Conservation (phyloP, 1,140 invertebrate species). For the Drosophila carrolli region DNA sequence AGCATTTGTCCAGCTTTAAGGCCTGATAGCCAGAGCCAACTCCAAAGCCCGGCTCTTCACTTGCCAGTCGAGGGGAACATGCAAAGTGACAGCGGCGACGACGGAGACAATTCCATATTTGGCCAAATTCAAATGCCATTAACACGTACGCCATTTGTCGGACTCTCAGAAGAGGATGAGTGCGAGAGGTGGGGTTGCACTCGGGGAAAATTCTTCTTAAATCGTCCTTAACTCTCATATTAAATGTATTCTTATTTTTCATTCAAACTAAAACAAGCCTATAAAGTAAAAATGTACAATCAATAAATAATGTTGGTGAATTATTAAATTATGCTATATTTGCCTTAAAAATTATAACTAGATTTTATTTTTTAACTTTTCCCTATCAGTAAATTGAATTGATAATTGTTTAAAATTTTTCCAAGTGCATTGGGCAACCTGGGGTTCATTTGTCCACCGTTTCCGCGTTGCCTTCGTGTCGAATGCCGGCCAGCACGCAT, state of each 20-base stretch:
- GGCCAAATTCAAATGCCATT: slow-evolving; percentile 84
- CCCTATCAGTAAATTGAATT: too few relatives aligned
- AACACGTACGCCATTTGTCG: slow-evolving; percentile 83
- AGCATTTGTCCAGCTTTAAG: slow-evolving; percentile 58
- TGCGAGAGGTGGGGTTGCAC: slow-evolving; percentile 4
- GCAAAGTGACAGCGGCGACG: slow-evolving; percentile 72
- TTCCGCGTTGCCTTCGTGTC: slow-evolving; percentile 74
- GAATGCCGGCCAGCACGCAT: slow-evolving; percentile 70
- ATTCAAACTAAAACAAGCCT: too few relatives aligned
- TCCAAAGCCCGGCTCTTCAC: slow-evolving; percentile 44
- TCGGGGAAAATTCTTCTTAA: slow-evolving; percentile 2
- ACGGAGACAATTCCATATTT: slow-evolving; percentile 76
- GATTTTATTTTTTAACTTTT: too few relatives aligned
- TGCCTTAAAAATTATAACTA: not conserved
- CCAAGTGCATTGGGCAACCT: slow-evolving; percentile 9
- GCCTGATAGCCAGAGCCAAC: slow-evolving; percentile 18
- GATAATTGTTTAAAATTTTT: not conserved
- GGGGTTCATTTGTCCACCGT: slow-evolving; percentile 73
- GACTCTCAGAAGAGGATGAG: slow-evolving; percentile 17
- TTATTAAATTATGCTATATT: too few relatives aligned
- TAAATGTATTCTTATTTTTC: too few relatives aligned
- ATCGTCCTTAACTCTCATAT: not conserved
- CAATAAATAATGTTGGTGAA: too few relatives aligned
- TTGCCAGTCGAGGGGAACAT: slow-evolving; percentile 58
- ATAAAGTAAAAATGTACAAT: too few relatives aligned